Evolutionary conservation across 2,113 vertebrate species (phyloP).

Genomic region (Crocuta crocuta): DNA sequence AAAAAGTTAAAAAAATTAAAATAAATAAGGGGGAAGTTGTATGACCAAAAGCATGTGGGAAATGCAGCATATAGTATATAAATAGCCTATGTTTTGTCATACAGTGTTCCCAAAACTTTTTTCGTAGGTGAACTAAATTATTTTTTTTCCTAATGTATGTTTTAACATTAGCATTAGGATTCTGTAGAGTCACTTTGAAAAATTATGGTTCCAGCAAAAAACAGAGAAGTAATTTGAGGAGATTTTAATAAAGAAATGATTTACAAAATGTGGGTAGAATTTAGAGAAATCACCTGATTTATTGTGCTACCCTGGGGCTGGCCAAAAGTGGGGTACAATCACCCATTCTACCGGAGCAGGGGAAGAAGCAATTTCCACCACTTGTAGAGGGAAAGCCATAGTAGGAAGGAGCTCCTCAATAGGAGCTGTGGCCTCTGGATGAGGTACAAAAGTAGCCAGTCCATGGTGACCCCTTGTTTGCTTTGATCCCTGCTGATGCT

Average conservation of each 20-base stretch:
- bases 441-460: neutral
- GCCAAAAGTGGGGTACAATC: neutral
- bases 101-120: neutral
- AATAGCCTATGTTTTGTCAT: neutral
- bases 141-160: neutral
- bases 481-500: neutral
- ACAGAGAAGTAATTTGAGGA: neutral
- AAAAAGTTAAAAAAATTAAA: neutral
- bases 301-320: neutral
- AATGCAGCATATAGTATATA: neutral
- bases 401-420: neutral
- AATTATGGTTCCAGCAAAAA: neutral
- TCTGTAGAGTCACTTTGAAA: neutral
- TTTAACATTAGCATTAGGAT: slow-evolving; percentile 28
- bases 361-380: neutral
- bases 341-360: neutral
- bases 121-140: neutral
- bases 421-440: neutral
- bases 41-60: neutral
- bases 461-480: neutral
- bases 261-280: neutral
- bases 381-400: neutral
- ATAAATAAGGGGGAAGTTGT: neutral
- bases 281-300: neutral
- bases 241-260: slow-evolving; percentile 20